Evolutionary conservation across 2,113 vertebrate species (phyloP).

Genomic region (Hepsetus odoe): DNA sequence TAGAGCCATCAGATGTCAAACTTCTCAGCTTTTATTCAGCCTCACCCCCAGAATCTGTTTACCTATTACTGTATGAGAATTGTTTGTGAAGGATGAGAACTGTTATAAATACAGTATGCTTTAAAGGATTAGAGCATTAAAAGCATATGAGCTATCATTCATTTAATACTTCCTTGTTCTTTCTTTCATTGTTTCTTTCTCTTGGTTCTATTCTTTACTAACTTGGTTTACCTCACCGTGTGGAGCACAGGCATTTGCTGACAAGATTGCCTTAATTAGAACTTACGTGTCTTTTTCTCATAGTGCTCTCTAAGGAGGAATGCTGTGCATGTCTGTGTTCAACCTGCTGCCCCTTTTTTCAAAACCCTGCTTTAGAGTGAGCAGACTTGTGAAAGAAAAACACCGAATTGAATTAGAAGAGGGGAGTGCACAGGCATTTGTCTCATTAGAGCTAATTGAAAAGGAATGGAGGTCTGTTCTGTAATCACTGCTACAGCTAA

Average conservation of each 20-base stretch:
- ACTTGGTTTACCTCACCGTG: neutral
- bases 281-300: conserved; percentile 23
- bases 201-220: neutral
- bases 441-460: conserved; percentile 64
- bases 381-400: conserved; percentile 19
- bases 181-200: conserved; percentile 44
- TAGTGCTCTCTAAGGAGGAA: conserved; percentile 23
- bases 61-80: no score
- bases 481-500: conserved; percentile 49
- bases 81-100: no score
- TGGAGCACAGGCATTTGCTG: neutral
- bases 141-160: no score
- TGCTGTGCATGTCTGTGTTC: neutral
- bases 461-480: conserved; percentile 51
- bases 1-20: no score
- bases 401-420: conserved; percentile 10
- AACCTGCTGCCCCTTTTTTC: conserved; percentile 25
- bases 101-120: no score
- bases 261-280: conserved; percentile 52
- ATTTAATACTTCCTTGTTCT: conserved; percentile 35
- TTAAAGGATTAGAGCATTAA: conserved; percentile 2
- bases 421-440: conserved; percentile 20
- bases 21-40: no score
- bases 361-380: neutral
- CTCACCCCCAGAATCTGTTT: no score